Conservation (phyloP, 2,888 invertebrate species). For the Odontomyia ornata region DNA sequence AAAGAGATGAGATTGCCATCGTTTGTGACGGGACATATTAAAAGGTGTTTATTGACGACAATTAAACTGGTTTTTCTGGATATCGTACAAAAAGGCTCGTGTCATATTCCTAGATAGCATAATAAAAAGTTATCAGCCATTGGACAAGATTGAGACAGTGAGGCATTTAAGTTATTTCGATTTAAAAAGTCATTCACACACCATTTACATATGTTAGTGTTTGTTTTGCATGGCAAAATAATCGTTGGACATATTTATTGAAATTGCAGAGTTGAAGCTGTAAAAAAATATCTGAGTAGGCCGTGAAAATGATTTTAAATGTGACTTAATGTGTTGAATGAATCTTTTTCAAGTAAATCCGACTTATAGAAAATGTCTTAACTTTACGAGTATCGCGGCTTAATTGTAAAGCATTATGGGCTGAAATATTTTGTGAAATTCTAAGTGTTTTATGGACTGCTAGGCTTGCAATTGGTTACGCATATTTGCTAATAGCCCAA, state of each 20-base stretch:
- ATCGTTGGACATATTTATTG: constrained; percentile 23
- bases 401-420: too few relatives aligned
- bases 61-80: constrained; percentile 35
- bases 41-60: constrained; percentile 45
- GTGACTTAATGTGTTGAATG: not conserved
- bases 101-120: constrained; percentile 40
- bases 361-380: too few relatives aligned
- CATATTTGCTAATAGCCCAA: too few relatives aligned
- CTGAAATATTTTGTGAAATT: too few relatives aligned
- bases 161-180: constrained; percentile 29
- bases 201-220: constrained; percentile 10
- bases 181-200: constrained; percentile 25
- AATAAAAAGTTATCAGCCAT: constrained; percentile 37
- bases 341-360: not conserved
- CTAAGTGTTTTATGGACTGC: too few relatives aligned
- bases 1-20: constrained; percentile 42
- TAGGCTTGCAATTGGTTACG: too few relatives aligned
- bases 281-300: constrained; percentile 1
- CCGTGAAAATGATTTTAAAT: not conserved
- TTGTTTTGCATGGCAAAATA: not conserved
- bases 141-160: constrained; percentile 16
- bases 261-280: constrained; percentile 11
- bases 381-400: too few relatives aligned
- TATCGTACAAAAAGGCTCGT: constrained; percentile 28
- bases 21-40: constrained; percentile 39